A percentile compares a stretch with the other conserved stretches of the same genome.
Evolutionary conservation across 2,113 vertebrate genomes (phyloP).

Genomic region (Cavia aperea): DNA sequence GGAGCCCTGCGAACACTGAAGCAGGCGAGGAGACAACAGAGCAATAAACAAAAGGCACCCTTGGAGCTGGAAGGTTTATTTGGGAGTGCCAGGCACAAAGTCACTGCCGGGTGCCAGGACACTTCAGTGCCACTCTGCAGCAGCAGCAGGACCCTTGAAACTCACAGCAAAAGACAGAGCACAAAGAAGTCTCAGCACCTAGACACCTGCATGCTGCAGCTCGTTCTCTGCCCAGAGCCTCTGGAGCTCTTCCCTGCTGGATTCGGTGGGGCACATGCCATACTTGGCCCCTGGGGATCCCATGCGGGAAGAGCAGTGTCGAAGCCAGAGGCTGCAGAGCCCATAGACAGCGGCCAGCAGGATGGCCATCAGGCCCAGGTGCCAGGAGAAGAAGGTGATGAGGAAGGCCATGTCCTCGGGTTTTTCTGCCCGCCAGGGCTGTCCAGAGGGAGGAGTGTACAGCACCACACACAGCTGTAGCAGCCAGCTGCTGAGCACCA

Average conservation of each 20-base stretch:
- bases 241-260: neutral
- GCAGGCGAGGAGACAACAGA: neutral
- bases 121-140: neutral
- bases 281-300: neutral
- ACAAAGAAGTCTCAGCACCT: neutral
- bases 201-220: neutral
- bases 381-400: conserved; percentile 58
- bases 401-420: conserved; percentile 27
- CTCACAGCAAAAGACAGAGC: neutral
- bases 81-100: neutral
- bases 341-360: neutral
- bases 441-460: neutral
- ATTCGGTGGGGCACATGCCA: neutral
- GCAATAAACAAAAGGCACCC: neutral
- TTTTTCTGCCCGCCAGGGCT: conserved; percentile 33
- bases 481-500: conserved; percentile 40
- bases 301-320: neutral
- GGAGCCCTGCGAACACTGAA: neutral
- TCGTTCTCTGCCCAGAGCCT: neutral
- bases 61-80: conserved; percentile 14
- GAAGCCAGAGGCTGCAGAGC: too few species aligned
- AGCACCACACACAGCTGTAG: neutral
- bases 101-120: neutral
- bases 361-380: neutral
- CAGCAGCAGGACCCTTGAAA: accelerated